Conservation (phyloP, 2,113 vertebrate genomes). For the Brienomyrus brachyistius region DNA sequence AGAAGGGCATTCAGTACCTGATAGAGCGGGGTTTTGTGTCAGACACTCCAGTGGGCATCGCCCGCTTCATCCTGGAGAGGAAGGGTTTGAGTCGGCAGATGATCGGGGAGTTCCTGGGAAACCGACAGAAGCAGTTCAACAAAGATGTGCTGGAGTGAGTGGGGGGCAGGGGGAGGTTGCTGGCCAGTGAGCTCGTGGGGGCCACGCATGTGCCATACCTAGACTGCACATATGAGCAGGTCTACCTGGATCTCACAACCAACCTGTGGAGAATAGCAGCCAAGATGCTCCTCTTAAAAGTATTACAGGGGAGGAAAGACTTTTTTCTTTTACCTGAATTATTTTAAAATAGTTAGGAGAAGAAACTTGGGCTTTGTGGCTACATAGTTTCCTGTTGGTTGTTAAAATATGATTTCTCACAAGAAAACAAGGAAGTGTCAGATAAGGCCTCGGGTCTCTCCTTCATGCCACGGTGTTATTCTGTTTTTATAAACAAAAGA, state of each 20-base stretch:
- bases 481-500: not conserved
- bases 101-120: conserved; percentile 94
- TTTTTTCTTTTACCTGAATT: not conserved
- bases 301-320: not conserved
- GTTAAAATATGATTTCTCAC: not conserved
- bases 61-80: conserved; percentile 88
- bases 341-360: not conserved
- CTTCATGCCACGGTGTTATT: not conserved
- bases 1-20: conserved; percentile 93
- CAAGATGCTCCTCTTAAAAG: not conserved
- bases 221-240: not conserved
- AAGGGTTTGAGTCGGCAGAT: conserved; percentile 91
- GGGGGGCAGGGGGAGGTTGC: not conserved
- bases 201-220: not conserved
- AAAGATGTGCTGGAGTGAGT: conserved; percentile 87
- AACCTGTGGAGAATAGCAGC: not conserved
- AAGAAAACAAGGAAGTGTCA: not conserved
- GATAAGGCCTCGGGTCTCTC: not conserved
- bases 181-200: not conserved
- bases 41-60: conserved; percentile 85
- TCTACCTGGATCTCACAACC: not conserved
- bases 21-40: conserved; percentile 88
- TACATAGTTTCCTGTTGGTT: not conserved
- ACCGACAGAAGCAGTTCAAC: conserved; percentile 90
- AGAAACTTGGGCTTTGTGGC: not conserved